A percentile compares a stretch with the other conserved stretches of the same genome.
phyloP scores from a whole-genome alignment of 92 coral and sea anemone species.

The Parazoanthus atlanticus region DNA sequence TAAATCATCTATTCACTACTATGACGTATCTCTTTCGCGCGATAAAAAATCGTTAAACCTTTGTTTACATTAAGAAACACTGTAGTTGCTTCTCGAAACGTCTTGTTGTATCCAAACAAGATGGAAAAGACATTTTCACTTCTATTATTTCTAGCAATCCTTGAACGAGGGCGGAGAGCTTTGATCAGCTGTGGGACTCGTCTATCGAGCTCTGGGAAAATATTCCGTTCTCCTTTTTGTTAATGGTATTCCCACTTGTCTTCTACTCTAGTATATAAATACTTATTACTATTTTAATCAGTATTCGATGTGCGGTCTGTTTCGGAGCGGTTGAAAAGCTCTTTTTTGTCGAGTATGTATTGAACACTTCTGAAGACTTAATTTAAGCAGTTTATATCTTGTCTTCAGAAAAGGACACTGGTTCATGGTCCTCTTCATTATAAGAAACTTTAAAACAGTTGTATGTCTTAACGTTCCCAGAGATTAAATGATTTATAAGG shows the following conservation, averaged over 20 bases:
- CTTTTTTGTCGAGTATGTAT: not conserved
- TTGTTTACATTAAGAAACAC: slow-evolving; percentile 4
- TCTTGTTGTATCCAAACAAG: not conserved
- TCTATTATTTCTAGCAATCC: not conserved
- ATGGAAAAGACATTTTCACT: slow-evolving; percentile 9
- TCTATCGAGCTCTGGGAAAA: not conserved
- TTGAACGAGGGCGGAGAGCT: slow-evolving; percentile 8
- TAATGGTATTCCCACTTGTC: not conserved
- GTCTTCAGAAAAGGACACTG: not conserved
- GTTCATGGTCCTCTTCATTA: not conserved
- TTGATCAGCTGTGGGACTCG: not conserved
- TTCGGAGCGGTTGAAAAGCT: not conserved
- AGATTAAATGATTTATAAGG: not conserved
- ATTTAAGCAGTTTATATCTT: not conserved
- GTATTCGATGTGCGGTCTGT: not conserved
- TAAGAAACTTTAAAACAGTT: not conserved
- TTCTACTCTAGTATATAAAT: not conserved
- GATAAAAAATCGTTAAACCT: not conserved
- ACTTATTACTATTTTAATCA: not conserved
- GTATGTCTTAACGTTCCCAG: not conserved
- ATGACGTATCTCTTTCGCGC: not conserved
- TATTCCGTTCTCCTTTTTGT: not conserved
- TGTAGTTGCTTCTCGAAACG: not conserved
- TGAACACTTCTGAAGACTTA: not conserved
- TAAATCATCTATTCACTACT: not conserved